phyloP scores from a whole-genome alignment of 2,888 invertebrate species.

The Bedellia somnulentella region DNA sequence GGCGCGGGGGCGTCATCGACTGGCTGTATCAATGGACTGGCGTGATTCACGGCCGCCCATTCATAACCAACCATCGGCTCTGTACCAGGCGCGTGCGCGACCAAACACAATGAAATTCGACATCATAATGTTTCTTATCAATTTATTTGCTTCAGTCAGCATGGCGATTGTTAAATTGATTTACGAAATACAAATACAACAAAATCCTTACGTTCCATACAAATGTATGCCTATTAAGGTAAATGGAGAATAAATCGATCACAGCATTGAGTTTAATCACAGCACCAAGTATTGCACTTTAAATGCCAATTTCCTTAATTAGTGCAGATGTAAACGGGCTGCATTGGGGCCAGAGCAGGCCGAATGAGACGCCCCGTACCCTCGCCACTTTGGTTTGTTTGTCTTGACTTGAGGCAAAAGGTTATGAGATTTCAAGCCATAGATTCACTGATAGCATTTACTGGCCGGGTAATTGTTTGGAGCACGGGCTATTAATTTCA shows the following conservation, averaged over 20 bases:
- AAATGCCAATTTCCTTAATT: background rate
- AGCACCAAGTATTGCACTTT: background rate
- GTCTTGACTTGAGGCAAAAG: conserved; percentile 47
- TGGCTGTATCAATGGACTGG: conserved; percentile 35
- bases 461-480: conserved; percentile 51
- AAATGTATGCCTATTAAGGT: too few species aligned
- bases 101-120: too few species aligned
- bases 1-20: conserved; percentile 35
- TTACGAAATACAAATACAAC: too few species aligned
- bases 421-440: conserved; percentile 52
- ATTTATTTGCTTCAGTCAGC: too few species aligned
- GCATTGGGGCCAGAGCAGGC: conserved; percentile 15
- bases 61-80: conserved; percentile 34
- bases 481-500: conserved; percentile 47
- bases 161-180: too few species aligned
- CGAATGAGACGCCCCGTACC: conserved; percentile 11
- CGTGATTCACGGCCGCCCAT: conserved; percentile 49
- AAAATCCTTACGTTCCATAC: too few species aligned
- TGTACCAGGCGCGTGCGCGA: conserved; percentile 18
- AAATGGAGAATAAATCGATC: too few species aligned
- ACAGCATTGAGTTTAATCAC: too few species aligned
- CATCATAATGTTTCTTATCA: too few species aligned
- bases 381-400: conserved; percentile 15
- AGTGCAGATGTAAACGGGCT: conserved; percentile 18
- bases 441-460: conserved; percentile 53